A percentile compares a stretch with the other conserved stretches of the same genome.
phyloP scores from a whole-genome alignment of 2,113 vertebrate species.

The Passer montanus region DNA sequence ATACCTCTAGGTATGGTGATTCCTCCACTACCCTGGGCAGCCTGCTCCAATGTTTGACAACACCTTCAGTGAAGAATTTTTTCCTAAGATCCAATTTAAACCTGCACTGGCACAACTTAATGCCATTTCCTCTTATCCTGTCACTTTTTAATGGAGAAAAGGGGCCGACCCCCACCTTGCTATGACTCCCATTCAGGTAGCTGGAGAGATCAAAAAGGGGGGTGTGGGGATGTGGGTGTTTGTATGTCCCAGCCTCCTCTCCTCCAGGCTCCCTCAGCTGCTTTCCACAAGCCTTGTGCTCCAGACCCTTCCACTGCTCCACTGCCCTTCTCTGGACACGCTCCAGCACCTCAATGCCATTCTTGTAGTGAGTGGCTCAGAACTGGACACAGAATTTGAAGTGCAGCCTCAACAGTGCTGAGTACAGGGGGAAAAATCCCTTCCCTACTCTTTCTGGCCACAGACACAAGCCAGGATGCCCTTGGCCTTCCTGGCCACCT shows the following conservation, averaged over 20 bases:
- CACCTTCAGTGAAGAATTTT: neutral
- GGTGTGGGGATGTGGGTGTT: too few relatives aligned
- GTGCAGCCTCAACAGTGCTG: neutral
- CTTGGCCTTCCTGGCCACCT: neutral
- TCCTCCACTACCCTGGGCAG: neutral
- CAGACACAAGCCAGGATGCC: neutral
- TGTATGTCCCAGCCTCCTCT: neutral
- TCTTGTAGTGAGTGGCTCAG: neutral
- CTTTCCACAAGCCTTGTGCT: neutral
- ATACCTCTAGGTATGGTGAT: neutral
- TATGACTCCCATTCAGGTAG: neutral
- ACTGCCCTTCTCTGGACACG: accelerated
- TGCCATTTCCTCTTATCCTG: neutral
- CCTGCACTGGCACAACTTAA: neutral
- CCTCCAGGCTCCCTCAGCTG: neutral
- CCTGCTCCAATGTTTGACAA: neutral
- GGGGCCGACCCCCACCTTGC: accelerated
- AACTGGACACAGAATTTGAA: neutral
- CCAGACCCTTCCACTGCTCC: too few relatives aligned
- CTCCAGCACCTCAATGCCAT: neutral
- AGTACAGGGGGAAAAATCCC: neutral
- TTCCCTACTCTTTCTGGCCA: neutral
- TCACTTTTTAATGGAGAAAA: neutral
- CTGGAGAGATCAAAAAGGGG: neutral
- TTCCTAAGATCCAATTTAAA: neutral